A percentile compares a stretch with the other conserved stretches of the same genome.
Evolutionary conservation across 2,113 vertebrate species (phyloP).

Genomic region (Machaerirhynchus nigripectus): DNA sequence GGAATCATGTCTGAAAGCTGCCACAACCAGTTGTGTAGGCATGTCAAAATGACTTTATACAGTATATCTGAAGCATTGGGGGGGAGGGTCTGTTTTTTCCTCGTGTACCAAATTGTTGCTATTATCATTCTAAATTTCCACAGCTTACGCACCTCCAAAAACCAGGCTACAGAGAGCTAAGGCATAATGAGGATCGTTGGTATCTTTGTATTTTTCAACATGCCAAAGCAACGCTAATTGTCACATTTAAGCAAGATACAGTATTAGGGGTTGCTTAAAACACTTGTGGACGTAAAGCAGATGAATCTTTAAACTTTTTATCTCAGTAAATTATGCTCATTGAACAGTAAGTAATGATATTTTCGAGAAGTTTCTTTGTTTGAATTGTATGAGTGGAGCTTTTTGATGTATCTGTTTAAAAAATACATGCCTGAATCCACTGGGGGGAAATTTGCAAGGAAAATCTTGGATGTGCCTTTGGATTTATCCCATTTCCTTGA

Average conservation of each 20-base stretch:
- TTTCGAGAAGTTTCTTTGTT: slow-evolving; percentile 66
- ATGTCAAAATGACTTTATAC: slow-evolving; percentile 81
- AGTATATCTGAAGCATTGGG: slow-evolving; percentile 63
- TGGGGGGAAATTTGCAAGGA: neutral
- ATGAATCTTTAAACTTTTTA: slow-evolving; percentile 70
- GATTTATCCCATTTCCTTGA: neutral
- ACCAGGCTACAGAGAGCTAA: slow-evolving; percentile 22
- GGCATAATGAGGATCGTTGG: slow-evolving; percentile 31
- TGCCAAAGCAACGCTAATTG: slow-evolving; percentile 49
- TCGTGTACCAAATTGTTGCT: slow-evolving; percentile 53
- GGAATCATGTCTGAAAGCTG: slow-evolving; percentile 78
- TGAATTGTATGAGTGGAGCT: neutral
- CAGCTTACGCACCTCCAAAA: slow-evolving; percentile 46
- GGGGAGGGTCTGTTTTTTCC: neutral
- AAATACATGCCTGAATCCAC: neutral
- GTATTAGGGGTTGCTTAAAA: slow-evolving; percentile 51
- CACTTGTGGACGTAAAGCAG: slow-evolving; percentile 62
- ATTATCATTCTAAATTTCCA: slow-evolving; percentile 59
- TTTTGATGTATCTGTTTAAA: neutral
- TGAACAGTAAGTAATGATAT: slow-evolving; percentile 73
- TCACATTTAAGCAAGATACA: slow-evolving; percentile 48
- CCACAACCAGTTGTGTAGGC: slow-evolving; percentile 76
- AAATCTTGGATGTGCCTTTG: neutral
- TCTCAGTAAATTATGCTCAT: slow-evolving; percentile 67
- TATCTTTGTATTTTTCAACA: slow-evolving; percentile 59